A percentile compares a stretch with the other conserved stretches of the same genome.
phyloP scores from a whole-genome alignment of 2,797 vertebrate genomes.

The Micrastur ruficollis region DNA sequence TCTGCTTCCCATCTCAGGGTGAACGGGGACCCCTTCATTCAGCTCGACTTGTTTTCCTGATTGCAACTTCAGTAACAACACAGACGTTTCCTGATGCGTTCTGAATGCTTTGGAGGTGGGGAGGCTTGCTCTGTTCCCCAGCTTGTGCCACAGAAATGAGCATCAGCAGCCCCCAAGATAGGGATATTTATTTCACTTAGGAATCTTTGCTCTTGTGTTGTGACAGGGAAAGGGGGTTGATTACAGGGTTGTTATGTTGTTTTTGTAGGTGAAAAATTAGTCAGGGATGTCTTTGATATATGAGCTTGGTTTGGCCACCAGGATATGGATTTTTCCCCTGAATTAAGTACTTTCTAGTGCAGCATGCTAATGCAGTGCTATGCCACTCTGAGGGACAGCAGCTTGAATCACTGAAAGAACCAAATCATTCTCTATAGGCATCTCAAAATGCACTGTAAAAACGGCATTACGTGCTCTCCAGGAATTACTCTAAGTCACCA shows the following conservation, averaged over 20 bases:
- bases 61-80: not conserved
- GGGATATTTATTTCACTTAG: not conserved
- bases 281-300: not conserved
- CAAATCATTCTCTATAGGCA: not conserved
- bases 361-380: not conserved
- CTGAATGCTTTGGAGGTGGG: not conserved
- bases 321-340: not conserved
- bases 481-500: not conserved
- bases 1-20: not conserved
- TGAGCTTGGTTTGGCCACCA: not conserved
- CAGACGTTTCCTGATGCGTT: not conserved
- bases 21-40: accelerated
- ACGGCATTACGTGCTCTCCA: not conserved
- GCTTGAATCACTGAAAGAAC: not conserved
- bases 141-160: not conserved
- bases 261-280: not conserved
- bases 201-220: not conserved
- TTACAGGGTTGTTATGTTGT: not conserved
- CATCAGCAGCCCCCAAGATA: not conserved
- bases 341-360: not conserved
- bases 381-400: not conserved
- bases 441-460: not conserved
- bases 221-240: not conserved
- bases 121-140: not conserved
- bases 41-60: not conserved